Evolutionary conservation across 2,888 invertebrate species (phyloP).

Genomic region (Acronicta alni): DNA sequence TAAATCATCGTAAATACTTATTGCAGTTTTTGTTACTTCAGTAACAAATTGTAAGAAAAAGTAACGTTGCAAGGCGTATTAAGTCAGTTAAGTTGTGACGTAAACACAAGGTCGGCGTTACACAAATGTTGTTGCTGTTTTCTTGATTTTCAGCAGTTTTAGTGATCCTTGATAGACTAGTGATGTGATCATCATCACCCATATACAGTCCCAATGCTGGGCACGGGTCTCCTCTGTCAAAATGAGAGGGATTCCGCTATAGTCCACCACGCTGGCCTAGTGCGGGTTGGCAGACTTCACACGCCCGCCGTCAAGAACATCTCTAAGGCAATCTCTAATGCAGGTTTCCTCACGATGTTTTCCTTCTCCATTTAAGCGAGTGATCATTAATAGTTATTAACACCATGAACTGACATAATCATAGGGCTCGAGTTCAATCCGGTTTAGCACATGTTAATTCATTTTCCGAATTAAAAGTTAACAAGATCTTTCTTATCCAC

Average conservation of each 20-base stretch:
- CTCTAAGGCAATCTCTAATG: no score
- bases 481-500: slow-evolving; percentile 46
- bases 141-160: slow-evolving; percentile 29
- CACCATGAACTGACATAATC: no score
- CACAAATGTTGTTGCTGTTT: slow-evolving; percentile 34
- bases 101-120: slow-evolving; percentile 48
- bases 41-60: slow-evolving; percentile 6
- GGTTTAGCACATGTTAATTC: not conserved
- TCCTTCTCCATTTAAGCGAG: no score
- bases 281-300: no score
- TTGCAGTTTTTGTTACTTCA: not conserved
- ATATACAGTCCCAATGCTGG: no score
- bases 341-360: no score
- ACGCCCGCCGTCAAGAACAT: no score
- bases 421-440: no score
- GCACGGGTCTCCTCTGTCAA: no score
- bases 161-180: not conserved
- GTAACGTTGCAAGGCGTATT: slow-evolving; percentile 43
- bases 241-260: no score
- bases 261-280: not conserved
- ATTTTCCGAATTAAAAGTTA: not conserved
- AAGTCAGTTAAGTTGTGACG: slow-evolving; percentile 50
- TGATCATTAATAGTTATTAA: no score
- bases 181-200: no score
- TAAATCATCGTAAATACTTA: slow-evolving; percentile 34